Evolutionary conservation across 2,888 invertebrate genomes (phyloP), one percentile per base, ranked within the genome.

Genomic region (Hydriomena furcata): DNA sequence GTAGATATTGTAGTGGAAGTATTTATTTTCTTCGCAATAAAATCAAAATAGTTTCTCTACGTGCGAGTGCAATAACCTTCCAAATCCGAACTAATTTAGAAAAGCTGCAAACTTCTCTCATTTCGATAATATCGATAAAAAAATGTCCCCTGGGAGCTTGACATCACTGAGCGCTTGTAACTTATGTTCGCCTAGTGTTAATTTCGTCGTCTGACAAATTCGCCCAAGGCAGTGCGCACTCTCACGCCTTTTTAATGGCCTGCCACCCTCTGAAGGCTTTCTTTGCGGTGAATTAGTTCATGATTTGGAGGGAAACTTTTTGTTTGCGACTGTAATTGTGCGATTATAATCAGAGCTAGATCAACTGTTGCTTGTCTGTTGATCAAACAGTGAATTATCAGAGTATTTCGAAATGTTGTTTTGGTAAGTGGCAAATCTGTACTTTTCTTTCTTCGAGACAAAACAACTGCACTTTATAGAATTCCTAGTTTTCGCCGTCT

Each of bases 201-300:
- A 86, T 86, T 83, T 84, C 78, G 77, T 71, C 71, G 73, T 66
- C 77, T 80, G 81, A 84, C 82, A 84, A 84, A 80, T 82, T 80
- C 69, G 74, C 80, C 71, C 48, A 68, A 71, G 77, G 79, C 76
- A 65, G 60, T 60, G 65, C 59, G 46, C 56, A 57, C 66, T 65
- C 63, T 67, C 66, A 66, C 68, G 45, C 65, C 64, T 68, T 69
- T 70, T 68, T 68, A 73, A 71, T 68, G 61, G 64, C 54, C 44
- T 59, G 54, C 52, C 52, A 46, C 57, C 58, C 50, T 54, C 53
- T 58, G 58, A 61, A 63, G 67, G 63, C 59, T 66, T 69, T 72
- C 61, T 66, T 74, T 75, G 63, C 54, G 47, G 41, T 36, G 57
- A 66, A 68, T 73, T 69, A 68, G 67, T 63, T 65, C 60, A 52